Conservation (phyloP, 1,140 invertebrate species). For the Trigoniulus corallinus region DNA sequence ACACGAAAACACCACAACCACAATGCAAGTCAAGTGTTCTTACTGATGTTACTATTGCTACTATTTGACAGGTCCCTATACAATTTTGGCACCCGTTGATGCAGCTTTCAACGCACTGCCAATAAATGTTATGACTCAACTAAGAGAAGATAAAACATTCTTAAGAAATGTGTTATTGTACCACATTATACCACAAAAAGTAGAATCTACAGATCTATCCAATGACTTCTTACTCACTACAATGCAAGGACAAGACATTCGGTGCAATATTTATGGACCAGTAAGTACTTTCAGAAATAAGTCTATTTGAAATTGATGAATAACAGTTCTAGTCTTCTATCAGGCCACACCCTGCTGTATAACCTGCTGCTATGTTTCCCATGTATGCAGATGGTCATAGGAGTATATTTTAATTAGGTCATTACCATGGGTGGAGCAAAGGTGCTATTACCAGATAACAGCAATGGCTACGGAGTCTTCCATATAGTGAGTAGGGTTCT, state of each 20-base stretch:
- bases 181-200: slow-evolving; percentile 15
- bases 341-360: too few relatives aligned
- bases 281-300: not conserved
- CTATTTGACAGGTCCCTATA: slow-evolving; percentile 9
- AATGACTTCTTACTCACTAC: slow-evolving; percentile 2
- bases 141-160: slow-evolving; percentile 13
- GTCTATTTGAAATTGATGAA: not conserved
- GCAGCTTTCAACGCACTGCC: slow-evolving; percentile 17
- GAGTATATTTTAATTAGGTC: too few relatives aligned
- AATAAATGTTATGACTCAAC: slow-evolving; percentile 14
- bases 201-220: slow-evolving; percentile 6
- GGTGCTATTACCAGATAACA: not conserved
- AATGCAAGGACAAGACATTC: not conserved
- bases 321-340: not conserved
- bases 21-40: too few relatives aligned
- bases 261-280: not conserved
- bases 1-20: not conserved
- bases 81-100: slow-evolving; percentile 17
- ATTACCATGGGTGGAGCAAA: not conserved
- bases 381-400: too few relatives aligned
- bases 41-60: not conserved
- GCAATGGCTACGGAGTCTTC: not conserved
- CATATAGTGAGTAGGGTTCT: not conserved
- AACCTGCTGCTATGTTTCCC: too few relatives aligned
- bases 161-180: slow-evolving; percentile 17